A percentile compares a stretch with the other conserved stretches of the same genome.
phyloP scores from a whole-genome alignment of 2,113 vertebrate genomes.

The Alligator sinensis region DNA sequence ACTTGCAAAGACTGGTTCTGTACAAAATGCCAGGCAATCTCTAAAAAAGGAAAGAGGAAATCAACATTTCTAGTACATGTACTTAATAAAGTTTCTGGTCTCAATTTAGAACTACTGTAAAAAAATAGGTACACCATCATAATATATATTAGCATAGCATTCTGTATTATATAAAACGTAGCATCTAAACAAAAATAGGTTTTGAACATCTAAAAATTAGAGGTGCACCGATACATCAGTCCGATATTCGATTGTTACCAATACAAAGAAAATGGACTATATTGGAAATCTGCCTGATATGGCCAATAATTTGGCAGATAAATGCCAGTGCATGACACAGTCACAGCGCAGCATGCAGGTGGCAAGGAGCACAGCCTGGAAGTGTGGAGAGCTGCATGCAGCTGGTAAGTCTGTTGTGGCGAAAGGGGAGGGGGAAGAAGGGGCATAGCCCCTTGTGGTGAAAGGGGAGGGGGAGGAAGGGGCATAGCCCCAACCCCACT shows the following conservation, averaged over 20 bases:
- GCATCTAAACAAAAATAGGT: neutral
- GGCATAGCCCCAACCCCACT: too few relatives aligned
- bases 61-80: neutral
- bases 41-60: slow-evolving; percentile 74
- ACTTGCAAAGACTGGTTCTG: slow-evolving; percentile 97
- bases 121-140: neutral
- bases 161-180: neutral
- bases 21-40: slow-evolving; percentile 98
- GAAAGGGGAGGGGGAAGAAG: too few relatives aligned
- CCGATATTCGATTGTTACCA: neutral
- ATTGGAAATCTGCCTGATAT: too few relatives aligned
- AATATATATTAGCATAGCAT: neutral
- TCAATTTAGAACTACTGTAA: neutral
- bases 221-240: neutral
- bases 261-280: too few relatives aligned
- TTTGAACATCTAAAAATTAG: neutral
- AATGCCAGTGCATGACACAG: too few relatives aligned
- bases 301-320: too few relatives aligned
- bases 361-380: too few relatives aligned
- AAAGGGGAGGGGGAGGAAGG: too few relatives aligned
- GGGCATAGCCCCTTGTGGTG: too few relatives aligned
- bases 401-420: too few relatives aligned
- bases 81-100: neutral
- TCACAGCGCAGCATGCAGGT: too few relatives aligned
- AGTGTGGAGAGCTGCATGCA: too few relatives aligned